A percentile compares a stretch with the other conserved stretches of the same genome.
Conservation (phyloP, 2,888 invertebrate genomes). For the Limnephilus auricula region DNA sequence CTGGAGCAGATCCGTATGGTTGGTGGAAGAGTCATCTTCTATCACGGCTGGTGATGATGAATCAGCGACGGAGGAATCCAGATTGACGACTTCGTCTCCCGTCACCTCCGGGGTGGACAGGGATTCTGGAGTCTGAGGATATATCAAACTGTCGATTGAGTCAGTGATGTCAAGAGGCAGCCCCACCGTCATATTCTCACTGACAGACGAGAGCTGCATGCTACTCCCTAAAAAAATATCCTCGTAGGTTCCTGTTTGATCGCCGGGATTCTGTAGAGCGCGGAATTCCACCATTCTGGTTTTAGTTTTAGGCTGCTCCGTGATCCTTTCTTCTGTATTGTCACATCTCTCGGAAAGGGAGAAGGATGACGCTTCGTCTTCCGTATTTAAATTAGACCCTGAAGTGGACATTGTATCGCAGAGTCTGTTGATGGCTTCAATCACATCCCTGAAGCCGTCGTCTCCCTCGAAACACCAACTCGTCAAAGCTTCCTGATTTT, state of each 20-base stretch:
- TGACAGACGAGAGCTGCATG: background rate
- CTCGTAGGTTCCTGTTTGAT: slow-evolving; percentile 10
- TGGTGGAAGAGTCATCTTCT: slow-evolving; percentile 63
- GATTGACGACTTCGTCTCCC: slow-evolving; percentile 16
- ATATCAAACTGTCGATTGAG: slow-evolving; percentile 37
- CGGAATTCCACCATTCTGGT: background rate
- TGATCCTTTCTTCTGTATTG: slow-evolving; percentile 47
- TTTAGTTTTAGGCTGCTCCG: slow-evolving; percentile 52
- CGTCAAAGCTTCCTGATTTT: slow-evolving; percentile 52
- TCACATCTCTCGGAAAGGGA: slow-evolving; percentile 7
- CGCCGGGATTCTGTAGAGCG: background rate
- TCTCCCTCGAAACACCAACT: slow-evolving; percentile 62
- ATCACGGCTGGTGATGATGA: slow-evolving; percentile 55
- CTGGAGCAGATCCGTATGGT: slow-evolving; percentile 66
- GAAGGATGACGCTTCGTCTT: slow-evolving; percentile 51
- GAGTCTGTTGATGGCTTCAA: slow-evolving; percentile 76
- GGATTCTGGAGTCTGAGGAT: slow-evolving; percentile 49
- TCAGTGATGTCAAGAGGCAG: slow-evolving; percentile 27
- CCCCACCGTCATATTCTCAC: background rate
- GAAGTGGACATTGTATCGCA: slow-evolving; percentile 75
- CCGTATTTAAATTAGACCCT: slow-evolving; percentile 41
- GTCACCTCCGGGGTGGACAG: slow-evolving; percentile 44
- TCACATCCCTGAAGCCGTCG: slow-evolving; percentile 72
- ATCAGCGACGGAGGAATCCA: slow-evolving; percentile 47
- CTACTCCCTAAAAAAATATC: slow-evolving; percentile 35